These are phyloP conservation scores for Caenorhabditis brenneri DNA, from an alignment of 1,140 invertebrate species.

Conservation along the genomic window DNA sequence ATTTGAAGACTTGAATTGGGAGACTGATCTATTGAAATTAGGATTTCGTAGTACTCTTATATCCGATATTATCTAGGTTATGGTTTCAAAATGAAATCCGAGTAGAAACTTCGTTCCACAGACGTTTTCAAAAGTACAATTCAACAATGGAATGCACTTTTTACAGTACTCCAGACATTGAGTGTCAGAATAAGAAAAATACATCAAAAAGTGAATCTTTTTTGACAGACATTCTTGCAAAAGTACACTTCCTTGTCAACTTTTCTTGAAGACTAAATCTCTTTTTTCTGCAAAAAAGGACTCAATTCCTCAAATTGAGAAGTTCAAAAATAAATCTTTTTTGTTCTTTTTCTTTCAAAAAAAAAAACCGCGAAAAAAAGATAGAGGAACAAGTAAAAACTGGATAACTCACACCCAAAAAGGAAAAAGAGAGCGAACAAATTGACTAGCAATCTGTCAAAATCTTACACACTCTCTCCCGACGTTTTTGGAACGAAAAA, in stretches of 20 bases:
- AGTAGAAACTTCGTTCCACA: no score
- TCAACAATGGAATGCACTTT: no score
- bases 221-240: neutral
- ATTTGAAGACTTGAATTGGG: no score
- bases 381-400: neutral
- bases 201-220: neutral
- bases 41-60: no score
- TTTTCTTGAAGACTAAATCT: no score
- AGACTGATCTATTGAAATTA: no score
- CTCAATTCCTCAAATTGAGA: conserved; percentile 20
- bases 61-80: no score
- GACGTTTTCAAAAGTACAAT: no score
- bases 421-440: neutral
- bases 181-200: no score
- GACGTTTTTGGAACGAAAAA: no score
- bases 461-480: neutral
- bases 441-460: conserved; percentile 35
- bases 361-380: neutral
- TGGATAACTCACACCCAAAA: neutral
- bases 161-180: neutral
- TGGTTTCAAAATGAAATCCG: no score
- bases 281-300: neutral
- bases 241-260: neutral
- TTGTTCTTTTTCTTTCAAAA: neutral
- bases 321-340: conserved; percentile 12